phyloP scores from a whole-genome alignment of 2,113 vertebrate species.

The Cyrtonyx montezumae region DNA sequence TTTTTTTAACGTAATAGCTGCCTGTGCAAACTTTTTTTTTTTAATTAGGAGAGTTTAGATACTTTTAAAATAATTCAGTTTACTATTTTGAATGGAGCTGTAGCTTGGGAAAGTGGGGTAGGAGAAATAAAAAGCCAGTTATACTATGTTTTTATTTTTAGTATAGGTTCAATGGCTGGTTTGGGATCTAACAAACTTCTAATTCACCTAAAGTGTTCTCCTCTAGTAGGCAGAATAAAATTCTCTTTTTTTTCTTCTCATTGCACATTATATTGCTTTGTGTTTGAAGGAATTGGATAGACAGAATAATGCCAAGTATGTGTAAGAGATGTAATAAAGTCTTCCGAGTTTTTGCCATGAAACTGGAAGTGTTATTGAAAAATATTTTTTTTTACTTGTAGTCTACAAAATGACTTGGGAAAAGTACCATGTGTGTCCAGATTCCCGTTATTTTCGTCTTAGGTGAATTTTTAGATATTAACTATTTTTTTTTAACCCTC shows the following conservation, averaged over 20 bases:
- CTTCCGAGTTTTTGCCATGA: background rate
- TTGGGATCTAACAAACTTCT: background rate
- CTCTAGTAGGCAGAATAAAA: background rate
- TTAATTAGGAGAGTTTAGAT: background rate
- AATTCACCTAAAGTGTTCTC: background rate
- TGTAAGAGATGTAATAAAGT: background rate
- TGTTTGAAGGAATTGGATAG: background rate
- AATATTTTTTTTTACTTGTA: background rate
- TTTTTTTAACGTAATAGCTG: background rate
- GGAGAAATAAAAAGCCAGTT: background rate
- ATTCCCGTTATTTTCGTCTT: background rate
- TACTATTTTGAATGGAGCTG: background rate
- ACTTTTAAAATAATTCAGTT: background rate
- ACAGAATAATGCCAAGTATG: background rate
- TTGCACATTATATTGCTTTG: background rate
- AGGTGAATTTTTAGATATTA: background rate
- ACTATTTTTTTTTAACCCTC: background rate
- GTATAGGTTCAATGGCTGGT: background rate
- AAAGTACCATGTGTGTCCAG: background rate
- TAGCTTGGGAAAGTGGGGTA: background rate
- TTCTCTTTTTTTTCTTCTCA: accelerated
- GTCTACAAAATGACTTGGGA: background rate
- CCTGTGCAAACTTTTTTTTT: background rate
- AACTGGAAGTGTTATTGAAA: background rate
- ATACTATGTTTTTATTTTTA: background rate